A percentile compares a stretch with the other conserved stretches of the same genome.
Evolutionary conservation across 2,797 vertebrate genomes (phyloP).

Genomic region (Gobio occitaniae): DNA sequence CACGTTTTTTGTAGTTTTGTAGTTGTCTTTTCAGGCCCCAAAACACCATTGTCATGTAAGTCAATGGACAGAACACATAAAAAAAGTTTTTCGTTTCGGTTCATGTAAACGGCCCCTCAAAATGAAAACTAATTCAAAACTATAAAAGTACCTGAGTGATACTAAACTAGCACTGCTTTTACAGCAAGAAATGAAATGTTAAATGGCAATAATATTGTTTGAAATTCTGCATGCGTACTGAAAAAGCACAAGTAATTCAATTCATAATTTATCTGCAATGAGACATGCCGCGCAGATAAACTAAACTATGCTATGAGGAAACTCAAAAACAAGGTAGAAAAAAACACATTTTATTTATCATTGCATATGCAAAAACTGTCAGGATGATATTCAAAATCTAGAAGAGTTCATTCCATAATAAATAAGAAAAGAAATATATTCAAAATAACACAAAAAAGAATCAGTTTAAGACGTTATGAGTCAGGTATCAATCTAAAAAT

Average conservation of each 20-base stretch:
- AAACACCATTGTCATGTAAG: neutral
- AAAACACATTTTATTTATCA: conserved; percentile 9
- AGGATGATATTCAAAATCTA: neutral
- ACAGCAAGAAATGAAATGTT: neutral
- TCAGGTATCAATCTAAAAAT: neutral
- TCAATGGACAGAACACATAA: neutral
- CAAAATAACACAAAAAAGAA: conserved; percentile 4
- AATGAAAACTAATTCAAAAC: neutral
- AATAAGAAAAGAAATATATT: neutral
- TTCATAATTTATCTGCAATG: neutral
- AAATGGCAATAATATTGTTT: neutral
- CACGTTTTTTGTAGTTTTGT: no score
- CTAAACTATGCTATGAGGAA: neutral
- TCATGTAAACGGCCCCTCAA: neutral
- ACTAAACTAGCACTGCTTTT: neutral
- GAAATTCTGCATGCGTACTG: neutral
- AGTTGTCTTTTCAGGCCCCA: neutral
- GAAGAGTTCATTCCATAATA: neutral
- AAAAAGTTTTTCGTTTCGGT: neutral
- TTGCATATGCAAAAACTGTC: neutral
- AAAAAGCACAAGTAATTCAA: neutral
- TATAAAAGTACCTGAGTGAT: neutral
- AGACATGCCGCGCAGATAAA: neutral
- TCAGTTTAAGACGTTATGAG: neutral
- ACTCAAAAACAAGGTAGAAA: neutral